phyloP scores from a whole-genome alignment of 2,113 vertebrate species.

The Vireo altiloquus region DNA sequence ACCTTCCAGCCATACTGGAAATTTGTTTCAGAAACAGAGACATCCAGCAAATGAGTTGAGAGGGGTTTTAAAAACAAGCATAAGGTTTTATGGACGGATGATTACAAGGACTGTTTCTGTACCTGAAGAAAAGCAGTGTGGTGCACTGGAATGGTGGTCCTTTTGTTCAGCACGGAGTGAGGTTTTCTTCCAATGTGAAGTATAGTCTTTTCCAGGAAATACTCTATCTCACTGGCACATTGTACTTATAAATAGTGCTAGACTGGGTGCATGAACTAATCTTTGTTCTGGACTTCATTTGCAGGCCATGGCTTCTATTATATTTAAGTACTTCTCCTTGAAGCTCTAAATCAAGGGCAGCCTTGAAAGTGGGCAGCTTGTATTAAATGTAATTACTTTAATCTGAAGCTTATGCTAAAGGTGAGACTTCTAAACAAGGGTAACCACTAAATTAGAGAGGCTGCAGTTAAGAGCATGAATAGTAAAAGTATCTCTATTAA shows the following conservation, averaged over 20 bases:
- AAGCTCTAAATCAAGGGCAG: constrained; percentile 38
- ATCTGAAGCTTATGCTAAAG: constrained; percentile 21
- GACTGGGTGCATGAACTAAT: neutral
- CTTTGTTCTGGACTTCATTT: constrained; percentile 17
- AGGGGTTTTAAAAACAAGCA: neutral
- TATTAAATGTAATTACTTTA: constrained; percentile 55
- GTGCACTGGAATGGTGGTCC: neutral
- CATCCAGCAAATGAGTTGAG: neutral
- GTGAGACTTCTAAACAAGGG: constrained; percentile 37
- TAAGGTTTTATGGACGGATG: neutral
- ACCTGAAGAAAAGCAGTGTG: neutral
- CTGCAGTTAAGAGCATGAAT: neutral
- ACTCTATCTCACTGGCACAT: neutral
- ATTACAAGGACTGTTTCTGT: neutral
- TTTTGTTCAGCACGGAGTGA: neutral
- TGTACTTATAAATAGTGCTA: neutral
- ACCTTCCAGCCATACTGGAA: neutral
- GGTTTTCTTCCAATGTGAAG: neutral
- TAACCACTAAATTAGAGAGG: constrained; percentile 10
- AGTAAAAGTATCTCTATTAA: neutral
- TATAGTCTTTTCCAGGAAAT: neutral
- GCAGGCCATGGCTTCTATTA: constrained; percentile 39
- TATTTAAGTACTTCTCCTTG: constrained; percentile 47
- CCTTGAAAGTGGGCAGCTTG: neutral
- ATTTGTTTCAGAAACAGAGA: neutral